phyloP scores from a whole-genome alignment of 2,797 vertebrate genomes.

The Morus bassanus region DNA sequence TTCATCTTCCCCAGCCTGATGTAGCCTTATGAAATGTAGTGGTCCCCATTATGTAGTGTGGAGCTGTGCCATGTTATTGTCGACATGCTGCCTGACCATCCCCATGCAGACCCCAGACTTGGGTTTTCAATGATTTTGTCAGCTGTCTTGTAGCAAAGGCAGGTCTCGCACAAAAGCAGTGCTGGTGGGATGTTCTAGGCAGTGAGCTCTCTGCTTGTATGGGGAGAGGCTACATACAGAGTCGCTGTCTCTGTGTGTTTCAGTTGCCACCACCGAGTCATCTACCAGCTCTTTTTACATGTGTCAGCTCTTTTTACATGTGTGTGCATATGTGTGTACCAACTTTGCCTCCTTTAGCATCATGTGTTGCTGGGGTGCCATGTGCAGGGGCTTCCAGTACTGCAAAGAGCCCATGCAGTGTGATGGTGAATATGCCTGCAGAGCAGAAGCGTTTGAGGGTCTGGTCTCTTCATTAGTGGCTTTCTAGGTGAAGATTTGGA shows the following conservation, averaged over 20 bases:
- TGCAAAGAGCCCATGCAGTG: accelerated
- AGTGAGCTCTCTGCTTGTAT: background rate
- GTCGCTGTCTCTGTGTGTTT: background rate
- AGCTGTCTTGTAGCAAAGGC: background rate
- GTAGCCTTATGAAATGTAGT: background rate
- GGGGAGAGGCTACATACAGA: background rate
- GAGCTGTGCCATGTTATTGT: background rate
- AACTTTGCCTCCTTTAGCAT: background rate
- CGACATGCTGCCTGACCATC: accelerated
- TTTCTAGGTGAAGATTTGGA: background rate
- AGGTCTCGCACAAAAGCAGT: background rate
- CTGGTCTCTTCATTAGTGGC: background rate
- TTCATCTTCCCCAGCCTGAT: background rate
- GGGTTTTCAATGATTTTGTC: background rate
- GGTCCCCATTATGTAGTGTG: accelerated
- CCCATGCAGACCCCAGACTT: too few species aligned
- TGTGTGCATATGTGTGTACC: accelerated
- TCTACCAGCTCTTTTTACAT: background rate
- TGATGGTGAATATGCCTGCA: background rate
- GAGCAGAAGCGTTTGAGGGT: background rate
- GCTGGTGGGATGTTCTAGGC: background rate
- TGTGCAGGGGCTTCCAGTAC: accelerated
- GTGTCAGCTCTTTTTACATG: background rate
- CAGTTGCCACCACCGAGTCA: background rate
- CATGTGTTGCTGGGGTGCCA: background rate